Conservation (phyloP, 2,113 vertebrate species). For the Leptobrachium ailaonicum region DNA sequence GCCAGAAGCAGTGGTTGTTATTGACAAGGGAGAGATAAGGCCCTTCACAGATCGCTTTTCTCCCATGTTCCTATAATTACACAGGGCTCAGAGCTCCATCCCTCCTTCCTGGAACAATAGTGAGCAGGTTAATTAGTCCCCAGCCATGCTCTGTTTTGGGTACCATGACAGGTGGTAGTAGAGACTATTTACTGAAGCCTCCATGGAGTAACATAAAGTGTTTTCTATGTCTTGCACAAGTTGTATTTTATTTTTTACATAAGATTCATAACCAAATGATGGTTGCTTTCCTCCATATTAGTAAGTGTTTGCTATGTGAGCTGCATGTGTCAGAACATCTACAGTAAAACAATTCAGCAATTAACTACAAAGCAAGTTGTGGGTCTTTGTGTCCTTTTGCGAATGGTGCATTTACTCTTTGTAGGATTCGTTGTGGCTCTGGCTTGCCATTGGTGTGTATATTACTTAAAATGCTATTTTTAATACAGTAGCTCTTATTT, state of each 20-base stretch:
- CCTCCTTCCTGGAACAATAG: slow-evolving; percentile 1
- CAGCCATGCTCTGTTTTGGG: slow-evolving; percentile 6
- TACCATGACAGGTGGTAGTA: not conserved
- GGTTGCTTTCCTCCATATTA: no score
- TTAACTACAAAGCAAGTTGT: no score
- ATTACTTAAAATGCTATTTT: no score
- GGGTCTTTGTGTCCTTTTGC: no score
- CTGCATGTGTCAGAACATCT: no score
- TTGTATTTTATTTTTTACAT: not conserved
- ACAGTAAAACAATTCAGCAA: no score
- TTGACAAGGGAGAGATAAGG: not conserved
- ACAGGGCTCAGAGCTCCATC: not conserved
- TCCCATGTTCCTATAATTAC: not conserved
- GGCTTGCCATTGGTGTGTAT: no score
- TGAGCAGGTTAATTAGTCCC: slow-evolving; percentile 8
- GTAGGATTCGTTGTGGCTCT: no score
- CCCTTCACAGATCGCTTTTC: not conserved
- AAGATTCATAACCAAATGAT: no score
- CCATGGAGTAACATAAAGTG: not conserved
- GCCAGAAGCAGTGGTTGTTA: not conserved
- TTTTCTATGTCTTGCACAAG: not conserved
- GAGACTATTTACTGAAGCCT: not conserved
- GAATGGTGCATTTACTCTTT: no score
- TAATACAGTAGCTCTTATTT: no score
- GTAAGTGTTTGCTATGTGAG: no score